These are phyloP conservation scores for Melinopterus prodromus DNA, from an alignment of 2,888 invertebrate genomes.

Conservation along the genomic window DNA sequence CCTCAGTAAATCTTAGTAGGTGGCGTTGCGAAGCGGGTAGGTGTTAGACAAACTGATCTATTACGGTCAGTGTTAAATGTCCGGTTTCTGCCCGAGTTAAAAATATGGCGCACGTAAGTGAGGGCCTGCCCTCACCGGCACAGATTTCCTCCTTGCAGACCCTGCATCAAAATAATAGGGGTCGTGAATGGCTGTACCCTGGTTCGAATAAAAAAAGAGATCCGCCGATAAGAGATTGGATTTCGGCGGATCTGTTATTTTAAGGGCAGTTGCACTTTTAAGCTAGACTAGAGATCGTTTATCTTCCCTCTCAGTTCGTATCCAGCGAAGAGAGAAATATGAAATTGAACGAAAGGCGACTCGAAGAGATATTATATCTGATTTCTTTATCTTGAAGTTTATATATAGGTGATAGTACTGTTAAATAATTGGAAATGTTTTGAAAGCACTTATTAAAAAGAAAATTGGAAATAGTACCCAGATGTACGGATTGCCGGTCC, in stretches of 20 bases:
- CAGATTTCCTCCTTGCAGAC: neutral
- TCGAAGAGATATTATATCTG: too few relatives aligned
- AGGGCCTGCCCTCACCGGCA: neutral
- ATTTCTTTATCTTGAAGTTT: too few relatives aligned
- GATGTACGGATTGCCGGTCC: too few relatives aligned
- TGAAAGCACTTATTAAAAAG: too few relatives aligned
- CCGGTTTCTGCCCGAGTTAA: constrained; percentile 21
- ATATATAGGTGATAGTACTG: too few relatives aligned
- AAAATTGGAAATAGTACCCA: too few relatives aligned
- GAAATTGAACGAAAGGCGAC: neutral
- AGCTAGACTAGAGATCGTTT: constrained; percentile 4
- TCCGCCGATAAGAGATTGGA: constrained; percentile 22
- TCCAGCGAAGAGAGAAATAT: constrained; percentile 8
- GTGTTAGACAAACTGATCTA: constrained; percentile 25
- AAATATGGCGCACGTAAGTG: constrained; percentile 24
- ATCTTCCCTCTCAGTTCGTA: neutral
- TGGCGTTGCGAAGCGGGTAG: neutral
- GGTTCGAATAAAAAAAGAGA: constrained; percentile 22
- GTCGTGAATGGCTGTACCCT: constrained; percentile 22
- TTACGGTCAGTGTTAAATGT: constrained; percentile 19
- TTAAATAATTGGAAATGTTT: too few relatives aligned
- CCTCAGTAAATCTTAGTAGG: constrained; percentile 16
- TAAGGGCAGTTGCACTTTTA: constrained; percentile 26
- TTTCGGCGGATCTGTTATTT: constrained; percentile 25
- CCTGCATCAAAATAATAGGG: constrained; percentile 31